Conservation (phyloP, 2,888 invertebrate genomes). For the Teleiodes luculella region DNA sequence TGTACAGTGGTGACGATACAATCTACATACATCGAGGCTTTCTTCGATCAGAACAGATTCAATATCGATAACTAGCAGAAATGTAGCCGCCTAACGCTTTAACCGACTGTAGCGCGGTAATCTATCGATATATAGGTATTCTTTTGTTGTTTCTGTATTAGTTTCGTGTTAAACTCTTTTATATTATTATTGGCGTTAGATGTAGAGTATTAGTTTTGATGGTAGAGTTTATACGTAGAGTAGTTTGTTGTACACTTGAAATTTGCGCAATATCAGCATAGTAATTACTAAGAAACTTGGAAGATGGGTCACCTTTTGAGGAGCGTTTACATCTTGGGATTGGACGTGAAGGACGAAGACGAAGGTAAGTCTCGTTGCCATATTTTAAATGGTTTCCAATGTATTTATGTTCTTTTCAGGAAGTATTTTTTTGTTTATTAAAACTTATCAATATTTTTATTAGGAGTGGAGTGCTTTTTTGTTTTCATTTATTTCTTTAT, state of each 20-base stretch:
- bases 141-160: slow-evolving; percentile 28
- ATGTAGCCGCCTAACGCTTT: slow-evolving; percentile 65
- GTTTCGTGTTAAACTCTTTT: background rate
- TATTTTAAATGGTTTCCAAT: background rate
- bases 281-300: slow-evolving; percentile 34
- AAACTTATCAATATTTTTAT: too few relatives aligned
- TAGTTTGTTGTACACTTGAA: slow-evolving; percentile 45
- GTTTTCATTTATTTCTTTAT: background rate
- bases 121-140: slow-evolving; percentile 27
- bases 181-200: slow-evolving; percentile 25
- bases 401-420: background rate
- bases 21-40: slow-evolving; percentile 56
- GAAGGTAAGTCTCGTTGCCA: slow-evolving; percentile 40
- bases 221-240: slow-evolving; percentile 39
- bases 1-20: slow-evolving; percentile 54
- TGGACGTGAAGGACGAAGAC: slow-evolving; percentile 58
- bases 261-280: slow-evolving; percentile 67
- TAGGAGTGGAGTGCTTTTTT: too few relatives aligned
- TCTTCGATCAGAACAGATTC: slow-evolving; percentile 43
- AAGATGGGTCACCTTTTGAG: slow-evolving; percentile 67
- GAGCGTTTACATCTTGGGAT: slow-evolving; percentile 60
- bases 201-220: slow-evolving; percentile 30
- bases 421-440: too few relatives aligned
- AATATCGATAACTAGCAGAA: slow-evolving; percentile 45
- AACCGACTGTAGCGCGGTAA: slow-evolving; percentile 69